A percentile compares a stretch with the other conserved stretches of the same genome.
phyloP scores from a whole-genome alignment of 1,140 invertebrate species.

The Leguminivora glycinivorella region DNA sequence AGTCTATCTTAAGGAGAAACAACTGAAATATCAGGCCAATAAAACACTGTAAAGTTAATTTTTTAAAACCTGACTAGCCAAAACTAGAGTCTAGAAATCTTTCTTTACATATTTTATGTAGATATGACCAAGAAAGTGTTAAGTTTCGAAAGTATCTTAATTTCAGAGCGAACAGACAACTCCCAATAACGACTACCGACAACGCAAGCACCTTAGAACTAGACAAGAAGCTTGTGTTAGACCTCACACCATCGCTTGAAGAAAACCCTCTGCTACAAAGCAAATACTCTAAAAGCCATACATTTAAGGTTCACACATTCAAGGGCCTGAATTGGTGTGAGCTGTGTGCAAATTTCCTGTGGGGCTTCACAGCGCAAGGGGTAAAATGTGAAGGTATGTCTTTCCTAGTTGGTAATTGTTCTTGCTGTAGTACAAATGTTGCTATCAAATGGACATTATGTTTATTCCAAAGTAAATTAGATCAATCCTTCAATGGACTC shows the following conservation, averaged over 20 bases:
- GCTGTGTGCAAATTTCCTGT: slow-evolving; percentile 96
- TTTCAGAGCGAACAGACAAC: slow-evolving; percentile 53
- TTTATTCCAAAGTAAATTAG: too few species aligned
- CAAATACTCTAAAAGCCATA: slow-evolving; percentile 84
- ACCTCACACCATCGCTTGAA: slow-evolving; percentile 61
- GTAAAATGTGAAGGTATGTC: slow-evolving; percentile 91
- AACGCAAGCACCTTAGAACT: slow-evolving; percentile 38
- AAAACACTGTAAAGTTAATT: too few species aligned
- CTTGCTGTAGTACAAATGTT: neutral
- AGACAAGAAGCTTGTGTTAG: slow-evolving; percentile 51
- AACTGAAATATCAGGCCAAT: too few species aligned
- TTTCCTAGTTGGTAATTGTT: neutral
- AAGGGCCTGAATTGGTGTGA: slow-evolving; percentile 95
- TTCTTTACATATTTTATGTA: too few species aligned
- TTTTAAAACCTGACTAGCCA: too few species aligned
- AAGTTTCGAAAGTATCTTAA: too few species aligned
- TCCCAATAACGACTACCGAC: slow-evolving; percentile 51
- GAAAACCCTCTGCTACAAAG: slow-evolving; percentile 63
- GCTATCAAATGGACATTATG: too few species aligned
- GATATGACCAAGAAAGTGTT: too few species aligned
- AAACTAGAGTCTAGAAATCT: too few species aligned
- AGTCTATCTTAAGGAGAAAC: too few species aligned
- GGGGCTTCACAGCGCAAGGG: slow-evolving; percentile 96
- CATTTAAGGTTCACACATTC: slow-evolving; percentile 91
- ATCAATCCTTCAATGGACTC: too few species aligned